Percentiles rank a stretch among this genome's conserved stretches.
These are phyloP conservation scores for Pionites leucogaster DNA, from an alignment of 2,113 vertebrate species.

Conservation along the genomic window DNA sequence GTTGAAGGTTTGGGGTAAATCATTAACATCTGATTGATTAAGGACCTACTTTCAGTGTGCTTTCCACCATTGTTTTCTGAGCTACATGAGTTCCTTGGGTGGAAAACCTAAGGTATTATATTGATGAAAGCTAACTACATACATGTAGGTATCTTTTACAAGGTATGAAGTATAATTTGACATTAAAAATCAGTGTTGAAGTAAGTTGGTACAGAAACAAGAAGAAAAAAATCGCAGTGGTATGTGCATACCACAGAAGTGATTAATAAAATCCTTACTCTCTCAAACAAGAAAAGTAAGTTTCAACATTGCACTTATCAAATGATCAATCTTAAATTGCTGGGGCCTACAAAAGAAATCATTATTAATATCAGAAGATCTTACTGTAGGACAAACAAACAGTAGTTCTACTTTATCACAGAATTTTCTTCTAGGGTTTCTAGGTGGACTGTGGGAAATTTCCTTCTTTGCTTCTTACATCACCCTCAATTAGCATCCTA, in stretches of 20 bases:
- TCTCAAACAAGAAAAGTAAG: constrained; percentile 39
- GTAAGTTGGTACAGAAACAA: neutral
- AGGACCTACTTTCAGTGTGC: neutral
- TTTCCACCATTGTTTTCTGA: neutral
- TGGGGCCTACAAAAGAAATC: constrained; percentile 27
- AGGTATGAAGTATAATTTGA: neutral
- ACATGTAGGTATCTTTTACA: neutral
- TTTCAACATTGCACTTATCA: constrained; percentile 39
- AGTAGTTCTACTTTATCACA: constrained; percentile 29
- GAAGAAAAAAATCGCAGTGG: neutral
- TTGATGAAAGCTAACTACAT: neutral
- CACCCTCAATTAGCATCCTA: neutral
- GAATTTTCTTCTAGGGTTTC: constrained; percentile 46
- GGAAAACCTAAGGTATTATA: neutral
- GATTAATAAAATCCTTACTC: constrained; percentile 41
- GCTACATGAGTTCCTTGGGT: neutral
- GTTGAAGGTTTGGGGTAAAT: neutral
- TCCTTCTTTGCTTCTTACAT: neutral
- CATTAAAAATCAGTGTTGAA: neutral
- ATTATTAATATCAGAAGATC: constrained; percentile 46
- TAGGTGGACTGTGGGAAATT: constrained; percentile 39
- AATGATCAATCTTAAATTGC: constrained; percentile 25
- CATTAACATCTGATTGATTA: neutral
- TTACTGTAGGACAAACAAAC: constrained; percentile 29
- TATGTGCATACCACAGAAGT: neutral